Conservation (phyloP, 2,888 invertebrate genomes). For the Campoplex nolae region DNA sequence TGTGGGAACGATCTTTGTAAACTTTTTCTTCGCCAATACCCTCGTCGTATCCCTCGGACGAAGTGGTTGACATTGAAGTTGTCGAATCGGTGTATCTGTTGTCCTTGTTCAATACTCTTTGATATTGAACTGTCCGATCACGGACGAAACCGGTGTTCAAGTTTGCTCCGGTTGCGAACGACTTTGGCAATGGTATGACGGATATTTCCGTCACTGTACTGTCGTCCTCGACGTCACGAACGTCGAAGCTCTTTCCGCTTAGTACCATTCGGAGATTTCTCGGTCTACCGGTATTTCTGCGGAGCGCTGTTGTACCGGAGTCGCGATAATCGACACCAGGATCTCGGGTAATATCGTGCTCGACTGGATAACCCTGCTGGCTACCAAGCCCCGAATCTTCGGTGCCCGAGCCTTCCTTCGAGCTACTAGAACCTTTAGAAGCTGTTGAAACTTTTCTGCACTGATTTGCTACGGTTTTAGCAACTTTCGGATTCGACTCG, state of each 20-base stretch:
- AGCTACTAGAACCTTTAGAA: constrained; percentile 85
- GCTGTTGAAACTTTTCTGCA: constrained; percentile 87
- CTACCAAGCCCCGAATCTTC: constrained; percentile 89
- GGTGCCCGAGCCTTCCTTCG: constrained; percentile 87
- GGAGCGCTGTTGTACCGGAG: constrained; percentile 77
- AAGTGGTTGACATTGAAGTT: constrained; percentile 83
- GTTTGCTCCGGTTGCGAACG: constrained; percentile 76
- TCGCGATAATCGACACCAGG: constrained; percentile 80
- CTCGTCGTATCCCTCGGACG: constrained; percentile 85
- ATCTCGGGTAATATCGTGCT: constrained; percentile 78
- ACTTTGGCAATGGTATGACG: constrained; percentile 88
- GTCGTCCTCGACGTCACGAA: constrained; percentile 89
- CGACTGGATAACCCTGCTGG: constrained; percentile 80
- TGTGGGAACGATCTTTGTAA: constrained; percentile 89
- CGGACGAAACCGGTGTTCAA: constrained; percentile 84
- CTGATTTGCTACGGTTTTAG: constrained; percentile 91
- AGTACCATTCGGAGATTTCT: constrained; percentile 91
- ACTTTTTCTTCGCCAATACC: constrained; percentile 90
- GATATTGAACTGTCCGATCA: constrained; percentile 85
- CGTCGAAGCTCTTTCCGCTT: constrained; percentile 90
- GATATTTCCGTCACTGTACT: constrained; percentile 88
- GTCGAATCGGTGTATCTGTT: constrained; percentile 82
- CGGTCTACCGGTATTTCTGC: constrained; percentile 85
- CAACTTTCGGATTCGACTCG: constrained; percentile 88
- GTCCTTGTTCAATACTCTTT: constrained; percentile 83